phyloP scores from a whole-genome alignment of 2,888 invertebrate genomes.

The Plagodis dolabraria region DNA sequence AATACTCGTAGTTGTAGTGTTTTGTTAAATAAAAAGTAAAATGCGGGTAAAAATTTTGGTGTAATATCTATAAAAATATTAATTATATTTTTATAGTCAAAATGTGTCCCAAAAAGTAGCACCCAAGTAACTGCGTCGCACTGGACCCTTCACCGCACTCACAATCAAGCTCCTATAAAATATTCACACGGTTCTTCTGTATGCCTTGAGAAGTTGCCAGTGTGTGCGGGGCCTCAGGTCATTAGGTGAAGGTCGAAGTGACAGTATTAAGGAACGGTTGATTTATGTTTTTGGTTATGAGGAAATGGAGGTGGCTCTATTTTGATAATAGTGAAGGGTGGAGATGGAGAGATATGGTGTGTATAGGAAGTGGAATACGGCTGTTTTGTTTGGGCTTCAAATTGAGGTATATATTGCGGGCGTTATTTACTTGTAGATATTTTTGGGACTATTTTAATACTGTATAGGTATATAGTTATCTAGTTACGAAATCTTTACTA shows the following conservation, averaged over 20 bases:
- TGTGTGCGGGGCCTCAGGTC: slow-evolving; percentile 24
- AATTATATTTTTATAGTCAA: no score
- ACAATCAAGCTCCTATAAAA: slow-evolving; percentile 28
- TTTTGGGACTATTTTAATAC: no score
- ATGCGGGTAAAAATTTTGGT: no score
- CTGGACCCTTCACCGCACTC: slow-evolving; percentile 9
- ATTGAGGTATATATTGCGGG: no score
- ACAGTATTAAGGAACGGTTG: slow-evolving; percentile 27
- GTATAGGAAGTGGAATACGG: neutral
- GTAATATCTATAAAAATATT: no score
- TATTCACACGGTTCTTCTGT: slow-evolving; percentile 26
- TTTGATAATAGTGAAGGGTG: slow-evolving; percentile 13
- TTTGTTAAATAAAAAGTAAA: no score
- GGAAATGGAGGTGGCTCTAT: slow-evolving; percentile 14
- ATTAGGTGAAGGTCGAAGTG: slow-evolving; percentile 27
- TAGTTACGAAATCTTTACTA: no score
- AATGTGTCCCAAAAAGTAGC: neutral
- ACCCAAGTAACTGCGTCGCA: slow-evolving; percentile 12
- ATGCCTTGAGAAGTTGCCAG: slow-evolving; percentile 25
- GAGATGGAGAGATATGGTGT: neutral
- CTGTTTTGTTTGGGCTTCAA: neutral
- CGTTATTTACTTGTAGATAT: no score
- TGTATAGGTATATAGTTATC: no score
- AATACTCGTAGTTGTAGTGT: no score
- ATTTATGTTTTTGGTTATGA: slow-evolving; percentile 28